A percentile compares a stretch with the other conserved stretches of the same genome.
Conservation (phyloP, 2,797 vertebrate species). For the Aldrovandia affinis region DNA sequence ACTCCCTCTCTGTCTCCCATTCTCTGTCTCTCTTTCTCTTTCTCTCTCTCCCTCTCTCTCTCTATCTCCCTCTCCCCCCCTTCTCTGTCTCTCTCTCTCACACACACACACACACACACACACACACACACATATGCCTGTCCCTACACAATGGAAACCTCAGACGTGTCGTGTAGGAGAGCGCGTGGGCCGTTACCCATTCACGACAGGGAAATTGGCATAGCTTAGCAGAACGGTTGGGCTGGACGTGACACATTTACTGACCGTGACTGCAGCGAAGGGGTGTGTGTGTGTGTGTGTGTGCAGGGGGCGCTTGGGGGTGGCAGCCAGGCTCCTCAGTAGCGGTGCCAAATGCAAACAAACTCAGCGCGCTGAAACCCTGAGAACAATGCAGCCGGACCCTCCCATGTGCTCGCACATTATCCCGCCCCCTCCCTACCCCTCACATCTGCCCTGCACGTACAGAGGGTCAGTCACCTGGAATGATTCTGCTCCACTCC, state of each 20-base stretch:
- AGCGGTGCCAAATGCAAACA: constrained; percentile 58
- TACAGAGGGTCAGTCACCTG: constrained; percentile 50
- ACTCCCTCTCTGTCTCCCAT: not conserved
- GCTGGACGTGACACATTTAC: constrained; percentile 67
- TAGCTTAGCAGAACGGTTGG: constrained; percentile 52
- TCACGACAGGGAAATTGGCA: constrained; percentile 60
- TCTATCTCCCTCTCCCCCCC: not conserved
- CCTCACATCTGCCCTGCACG: constrained; percentile 45
- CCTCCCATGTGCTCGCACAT: constrained; percentile 24
- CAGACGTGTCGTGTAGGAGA: constrained; percentile 26
- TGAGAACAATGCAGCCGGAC: constrained; percentile 38
- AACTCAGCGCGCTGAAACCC: constrained; percentile 50
- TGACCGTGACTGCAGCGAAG: constrained; percentile 56
- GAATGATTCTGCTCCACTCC: constrained; percentile 25
- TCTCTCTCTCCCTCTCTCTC: not conserved
- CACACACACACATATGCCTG: constrained; percentile 48
- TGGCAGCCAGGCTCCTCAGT: constrained; percentile 39
- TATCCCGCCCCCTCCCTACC: not conserved
- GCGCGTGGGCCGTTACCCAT: constrained; percentile 50
- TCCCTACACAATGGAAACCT: constrained; percentile 24
- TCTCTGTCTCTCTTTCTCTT: not conserved
- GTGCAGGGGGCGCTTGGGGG: constrained; percentile 5
- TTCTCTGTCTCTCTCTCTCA: not conserved
- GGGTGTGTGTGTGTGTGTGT: constrained; percentile 28
- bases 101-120: constrained; percentile 52